Evolutionary conservation across 1,140 invertebrate genomes (phyloP).

Genomic region (Chrysoperla carnea): DNA sequence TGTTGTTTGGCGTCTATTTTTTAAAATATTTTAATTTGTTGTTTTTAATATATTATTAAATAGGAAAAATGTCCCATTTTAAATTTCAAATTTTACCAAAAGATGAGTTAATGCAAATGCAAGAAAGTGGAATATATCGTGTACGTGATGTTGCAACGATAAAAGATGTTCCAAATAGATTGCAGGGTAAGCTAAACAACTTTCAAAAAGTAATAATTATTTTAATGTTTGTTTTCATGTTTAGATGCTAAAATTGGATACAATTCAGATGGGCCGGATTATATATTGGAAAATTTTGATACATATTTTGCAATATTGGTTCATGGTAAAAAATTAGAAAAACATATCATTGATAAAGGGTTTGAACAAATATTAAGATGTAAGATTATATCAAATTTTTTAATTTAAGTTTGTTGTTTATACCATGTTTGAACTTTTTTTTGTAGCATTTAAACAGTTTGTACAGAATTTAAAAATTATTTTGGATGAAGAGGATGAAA

Average conservation of each 20-base stretch:
- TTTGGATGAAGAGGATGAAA: slow-evolving; percentile 5
- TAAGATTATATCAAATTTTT: too few relatives aligned
- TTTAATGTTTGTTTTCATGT: not conserved
- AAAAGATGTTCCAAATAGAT: too few relatives aligned
- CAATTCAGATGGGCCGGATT: not conserved
- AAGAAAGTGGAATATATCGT: too few relatives aligned
- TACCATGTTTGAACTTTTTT: not conserved
- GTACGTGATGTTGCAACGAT: too few relatives aligned
- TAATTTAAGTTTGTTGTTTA: slow-evolving; percentile 1
- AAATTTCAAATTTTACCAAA: too few relatives aligned
- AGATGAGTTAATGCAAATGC: too few relatives aligned
- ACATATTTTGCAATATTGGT: slow-evolving; percentile 23
- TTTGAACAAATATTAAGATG: slow-evolving; percentile 20
- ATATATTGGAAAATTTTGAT: slow-evolving; percentile 5
- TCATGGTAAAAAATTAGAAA: slow-evolving; percentile 22
- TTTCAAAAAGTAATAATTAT: too few relatives aligned
- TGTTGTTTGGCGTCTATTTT: too few relatives aligned
- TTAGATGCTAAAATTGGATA: not conserved
- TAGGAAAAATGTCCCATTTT: too few relatives aligned
- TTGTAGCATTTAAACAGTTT: slow-evolving; percentile 1
- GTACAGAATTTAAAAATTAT: slow-evolving; percentile 3
- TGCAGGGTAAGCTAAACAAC: too few relatives aligned
- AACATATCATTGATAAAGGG: slow-evolving; percentile 9
- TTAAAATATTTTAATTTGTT: too few relatives aligned
- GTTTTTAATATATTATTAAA: too few relatives aligned